phyloP scores from a whole-genome alignment of 2,113 vertebrate genomes.

The Lepus timidus region DNA sequence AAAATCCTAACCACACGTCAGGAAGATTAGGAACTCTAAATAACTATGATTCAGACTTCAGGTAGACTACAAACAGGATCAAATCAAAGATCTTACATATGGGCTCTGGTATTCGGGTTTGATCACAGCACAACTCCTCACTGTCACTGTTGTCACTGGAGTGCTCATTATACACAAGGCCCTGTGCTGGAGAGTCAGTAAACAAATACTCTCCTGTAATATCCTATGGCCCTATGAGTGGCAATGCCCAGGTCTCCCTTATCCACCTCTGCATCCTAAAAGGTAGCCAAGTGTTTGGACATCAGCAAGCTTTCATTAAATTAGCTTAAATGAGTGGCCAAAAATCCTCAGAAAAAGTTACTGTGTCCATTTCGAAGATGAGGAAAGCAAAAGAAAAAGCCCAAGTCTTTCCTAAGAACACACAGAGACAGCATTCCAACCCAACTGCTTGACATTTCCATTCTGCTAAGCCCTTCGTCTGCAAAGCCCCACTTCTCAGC shows the following conservation, averaged over 20 bases:
- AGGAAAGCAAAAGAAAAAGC: neutral
- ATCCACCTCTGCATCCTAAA: neutral
- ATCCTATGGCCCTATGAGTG: neutral
- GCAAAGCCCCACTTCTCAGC: neutral
- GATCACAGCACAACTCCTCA: neutral
- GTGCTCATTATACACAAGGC: neutral
- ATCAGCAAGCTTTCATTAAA: neutral
- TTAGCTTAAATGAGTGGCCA: neutral
- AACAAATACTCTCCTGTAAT: neutral
- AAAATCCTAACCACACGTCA: neutral
- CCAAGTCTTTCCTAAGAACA: neutral
- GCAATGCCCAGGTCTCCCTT: neutral
- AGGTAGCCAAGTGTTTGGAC: neutral
- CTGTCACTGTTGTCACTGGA: neutral
- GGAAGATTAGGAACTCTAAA: neutral
- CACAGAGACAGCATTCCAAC: neutral
- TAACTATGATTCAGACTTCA: neutral
- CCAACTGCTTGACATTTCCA: neutral
- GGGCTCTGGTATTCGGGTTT: neutral
- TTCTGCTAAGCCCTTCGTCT: too few relatives aligned
- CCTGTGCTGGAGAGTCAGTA: neutral
- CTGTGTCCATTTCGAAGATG: neutral
- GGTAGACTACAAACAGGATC: neutral
- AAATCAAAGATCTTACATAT: neutral
- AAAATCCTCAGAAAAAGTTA: neutral